Evolutionary conservation across 2,888 invertebrate species (phyloP), one percentile per base, ranked within the genome.

Genomic region (Biston stratarius): DNA sequence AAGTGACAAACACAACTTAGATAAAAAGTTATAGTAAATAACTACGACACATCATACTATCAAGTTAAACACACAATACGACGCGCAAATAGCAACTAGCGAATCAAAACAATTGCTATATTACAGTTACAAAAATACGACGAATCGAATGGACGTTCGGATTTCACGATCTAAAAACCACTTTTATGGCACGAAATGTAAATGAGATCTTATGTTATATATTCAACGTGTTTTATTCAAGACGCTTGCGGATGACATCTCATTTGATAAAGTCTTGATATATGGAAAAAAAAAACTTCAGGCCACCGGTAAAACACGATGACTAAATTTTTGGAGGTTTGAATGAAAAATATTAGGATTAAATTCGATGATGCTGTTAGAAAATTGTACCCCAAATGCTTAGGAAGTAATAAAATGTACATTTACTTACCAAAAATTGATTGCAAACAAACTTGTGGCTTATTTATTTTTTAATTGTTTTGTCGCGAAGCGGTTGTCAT

Each of bases 391-490:
- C 15, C n/a, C 3, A 34, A 45, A 51, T 10, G 15, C 45, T 65
- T 14, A 58, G 48, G 64, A 64, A 55, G 38, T 67, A 74, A 76
- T 75, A 61, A 57, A 59, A 63, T 69, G 69, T 67, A 74, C 75
- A 74, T 81, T 82, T 80, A 91, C 92, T 92, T 72, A 93, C 92
- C 90, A 82, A 88, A 84, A 80, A 75, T 75, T 78, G 76, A 80
- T 80, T 77, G 82, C 83, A 82, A 85, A 83, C 82, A 82, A 87
- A 85, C 84, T 85, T 81, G 77, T 77, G 83, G 86, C 77, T 85
- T 91, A 91, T 92, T 90, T 92, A 91, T 88, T 90, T 91, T 84
- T 82, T 84, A 87, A 83, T 86, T 86, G 88, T 89, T 87, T 87
- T 82, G 82, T 83, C 83, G 85, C 81, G 83, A 82, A 83, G 86